A percentile compares a stretch with the other conserved stretches of the same genome.
phyloP scores from a whole-genome alignment of 37 sponge, comb jelly and placozoan genomes.

The Chondrilla cf. caribensis region DNA sequence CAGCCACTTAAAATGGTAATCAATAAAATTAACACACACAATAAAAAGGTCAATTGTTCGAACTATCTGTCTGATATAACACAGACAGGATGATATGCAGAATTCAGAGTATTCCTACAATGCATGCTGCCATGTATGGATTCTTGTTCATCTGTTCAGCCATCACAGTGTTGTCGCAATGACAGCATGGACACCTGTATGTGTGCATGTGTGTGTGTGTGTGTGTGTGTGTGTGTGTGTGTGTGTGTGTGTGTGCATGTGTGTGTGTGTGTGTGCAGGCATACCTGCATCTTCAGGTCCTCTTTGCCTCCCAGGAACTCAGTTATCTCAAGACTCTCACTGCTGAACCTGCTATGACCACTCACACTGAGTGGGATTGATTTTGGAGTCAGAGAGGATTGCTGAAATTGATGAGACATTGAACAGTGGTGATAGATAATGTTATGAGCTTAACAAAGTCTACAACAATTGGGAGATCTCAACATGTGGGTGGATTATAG shows the following conservation, averaged over 20 bases:
- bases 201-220: slow-evolving; percentile 19
- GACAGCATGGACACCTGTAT: slow-evolving; percentile 1
- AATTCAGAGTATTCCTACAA: too few relatives aligned
- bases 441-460: too few relatives aligned
- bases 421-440: too few relatives aligned
- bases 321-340: not conserved
- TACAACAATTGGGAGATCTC: not conserved
- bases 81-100: too few relatives aligned
- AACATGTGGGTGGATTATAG: not conserved
- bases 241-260: slow-evolving; percentile 9
- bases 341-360: not conserved
- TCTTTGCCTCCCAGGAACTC: not conserved
- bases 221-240: slow-evolving; percentile 38
- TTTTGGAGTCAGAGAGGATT: not conserved
- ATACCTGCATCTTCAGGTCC: not conserved
- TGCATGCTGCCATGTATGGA: too few relatives aligned
- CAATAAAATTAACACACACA: too few relatives aligned
- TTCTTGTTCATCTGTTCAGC: too few relatives aligned
- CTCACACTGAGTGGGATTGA: not conserved
- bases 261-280: slow-evolving; percentile 33
- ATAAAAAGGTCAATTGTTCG: too few relatives aligned
- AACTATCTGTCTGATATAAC: too few relatives aligned
- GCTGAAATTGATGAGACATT: not conserved
- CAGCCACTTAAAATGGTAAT: too few relatives aligned
- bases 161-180: too few relatives aligned